Base-by-base conservation (phyloP, 2,113 vertebrate species). In the Microcebus murinus region DNA sequence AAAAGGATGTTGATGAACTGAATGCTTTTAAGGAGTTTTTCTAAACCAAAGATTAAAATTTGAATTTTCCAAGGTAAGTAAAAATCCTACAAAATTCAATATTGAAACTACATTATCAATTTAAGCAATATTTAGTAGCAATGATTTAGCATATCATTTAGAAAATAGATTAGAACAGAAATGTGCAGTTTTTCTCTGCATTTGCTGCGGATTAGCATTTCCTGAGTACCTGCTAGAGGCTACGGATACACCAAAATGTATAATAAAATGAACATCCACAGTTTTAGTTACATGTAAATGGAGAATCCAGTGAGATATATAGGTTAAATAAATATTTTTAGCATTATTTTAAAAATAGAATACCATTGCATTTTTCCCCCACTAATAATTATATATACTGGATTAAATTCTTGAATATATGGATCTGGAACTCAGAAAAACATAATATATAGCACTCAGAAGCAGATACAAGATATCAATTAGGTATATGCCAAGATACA, bases 71-170 rank as follows among this genome's bases (percentile, higher is more conserved):
- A 18, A 86, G 90, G 68, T 97, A 97, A 96, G 86, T 81, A 92
- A 76, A 96, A 92, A 95, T 70, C 27, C 23, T 96, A 61, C 36
- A 96, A 90, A 96, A 96, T 94, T 96, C 87, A 97, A 92, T 96
- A 96, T 93, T 94, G 82, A 96, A 50, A 94, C 29, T 89, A 55
- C 65, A 95, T 97, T 63, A 93, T 82, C 87, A 92, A 92, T 92
- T 95, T 97, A 77, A 87, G 84, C 39, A 95, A 88, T 92, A 95
- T 91, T 95, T 97, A 95, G 84, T 85, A 83, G 68, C 93, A 97
- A 34, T 31, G 21, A 87, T 92, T 97, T 94, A 76, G 57, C 79
- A 92, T 82, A 90, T 90, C 80, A 96, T 88, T 96, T 95, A 83
- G 59, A 87, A 95, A 94, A 89, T 86, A 91, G 63, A 96, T 95